Base-by-base conservation (phyloP, 2,888 invertebrate species). In the Meta bourneti region DNA sequence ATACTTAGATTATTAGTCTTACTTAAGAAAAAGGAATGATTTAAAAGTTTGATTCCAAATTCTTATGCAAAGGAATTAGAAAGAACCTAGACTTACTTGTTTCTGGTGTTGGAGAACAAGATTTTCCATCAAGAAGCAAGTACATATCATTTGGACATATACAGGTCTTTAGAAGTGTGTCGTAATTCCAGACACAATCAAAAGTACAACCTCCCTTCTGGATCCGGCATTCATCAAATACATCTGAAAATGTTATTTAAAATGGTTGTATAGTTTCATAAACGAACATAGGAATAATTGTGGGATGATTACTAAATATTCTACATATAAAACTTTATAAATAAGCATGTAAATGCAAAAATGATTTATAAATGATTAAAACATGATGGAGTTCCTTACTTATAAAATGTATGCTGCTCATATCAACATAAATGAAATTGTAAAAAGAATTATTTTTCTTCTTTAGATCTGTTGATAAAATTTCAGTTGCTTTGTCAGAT, bases 171-270 rank as follows among this genome's bases (percentile, higher is more conserved):
- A 61, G n/a, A 13, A 89, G 54, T 48, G 86, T 82, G 19, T 82
- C 71, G 20, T 89, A 89, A 72, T 89, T 86, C 93, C 93, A 93
- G 16, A 54, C 20, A 48, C 93, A 93, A 13, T 78, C 70, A 79
- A 80, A 80, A 6, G 91, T 61, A 61, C 93, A 93, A 11, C 89
- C 91, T 13, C 93, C 93, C 71, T 93, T 93, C n/a, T 92, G 92
- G 19, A 80, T 80, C 48, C 71, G 75, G 19, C 92, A 92, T 81
- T 92, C 92, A 78, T 92, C 89, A 86, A 92, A 86, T 0, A 81
- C 89, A 89, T 92, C 92, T 92, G 51, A 52, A 84, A 75, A 78
- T 0, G 49, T 19, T 78, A 70, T n/a, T 52, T 49, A 19, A 61
- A 61, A 48, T 13, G 75, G 34, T 34, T 34, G 1, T 34, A 34